A percentile compares a stretch with the other conserved stretches of the same genome.
These are phyloP conservation scores for Dicentrarchus labrax DNA, from an alignment of 2,113 vertebrate genomes.

Conservation along the genomic window DNA sequence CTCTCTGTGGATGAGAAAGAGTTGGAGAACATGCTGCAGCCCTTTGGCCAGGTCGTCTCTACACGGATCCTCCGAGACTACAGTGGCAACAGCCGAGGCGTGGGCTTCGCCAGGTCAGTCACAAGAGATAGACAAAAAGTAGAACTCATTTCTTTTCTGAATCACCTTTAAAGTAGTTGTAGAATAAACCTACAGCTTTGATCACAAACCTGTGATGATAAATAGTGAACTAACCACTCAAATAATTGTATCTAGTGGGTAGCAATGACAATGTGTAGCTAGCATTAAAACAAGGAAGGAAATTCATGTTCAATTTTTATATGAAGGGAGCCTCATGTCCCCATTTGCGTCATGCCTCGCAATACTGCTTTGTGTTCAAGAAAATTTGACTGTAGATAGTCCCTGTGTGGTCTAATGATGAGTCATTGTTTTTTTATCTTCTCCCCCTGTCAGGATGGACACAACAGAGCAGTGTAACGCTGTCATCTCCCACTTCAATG, in stretches of 20 bases:
- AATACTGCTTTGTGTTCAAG: not conserved
- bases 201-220: not conserved
- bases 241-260: not conserved
- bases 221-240: not conserved
- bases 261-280: too few species aligned
- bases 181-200: not conserved
- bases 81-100: conserved; percentile 96
- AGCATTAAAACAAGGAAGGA: too few species aligned
- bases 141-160: not conserved
- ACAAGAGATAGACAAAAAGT: not conserved
- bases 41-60: conserved; percentile 94
- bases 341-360: not conserved
- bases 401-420: conserved; percentile 9
- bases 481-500: conserved; percentile 99
- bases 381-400: not conserved
- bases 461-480: conserved; percentile 90
- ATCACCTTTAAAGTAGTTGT: not conserved
- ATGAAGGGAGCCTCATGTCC: not conserved
- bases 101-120: conserved; percentile 97
- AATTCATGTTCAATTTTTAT: too few species aligned
- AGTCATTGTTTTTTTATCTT: conserved; percentile 33
- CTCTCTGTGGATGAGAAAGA: conserved; percentile 99
- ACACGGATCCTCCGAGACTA: conserved; percentile 98
- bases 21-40: conserved; percentile 96
- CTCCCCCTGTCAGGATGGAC: conserved; percentile 90